Evolutionary conservation across 2,797 vertebrate genomes (phyloP).

Genomic region (Pogoniulus pusillus): DNA sequence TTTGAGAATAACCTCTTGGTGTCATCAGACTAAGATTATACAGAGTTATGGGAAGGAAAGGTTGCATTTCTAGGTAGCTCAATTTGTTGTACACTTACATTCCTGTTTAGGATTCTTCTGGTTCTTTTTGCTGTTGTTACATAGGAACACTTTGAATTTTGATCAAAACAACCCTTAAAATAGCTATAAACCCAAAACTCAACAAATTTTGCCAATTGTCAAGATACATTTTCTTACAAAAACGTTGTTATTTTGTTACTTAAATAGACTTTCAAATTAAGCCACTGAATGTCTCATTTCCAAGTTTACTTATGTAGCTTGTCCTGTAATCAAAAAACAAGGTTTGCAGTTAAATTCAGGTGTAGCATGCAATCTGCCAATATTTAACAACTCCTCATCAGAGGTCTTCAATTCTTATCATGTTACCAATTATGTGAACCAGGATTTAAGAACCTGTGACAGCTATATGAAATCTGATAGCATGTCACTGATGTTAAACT

Average conservation of each 20-base stretch:
- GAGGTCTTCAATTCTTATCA: not conserved
- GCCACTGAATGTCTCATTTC: not conserved
- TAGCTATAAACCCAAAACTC: not conserved
- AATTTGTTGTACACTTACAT: not conserved
- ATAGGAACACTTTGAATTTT: not conserved
- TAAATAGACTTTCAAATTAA: not conserved
- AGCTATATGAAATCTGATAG: not conserved
- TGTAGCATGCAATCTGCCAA: not conserved
- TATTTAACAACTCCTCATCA: not conserved
- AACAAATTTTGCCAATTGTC: not conserved
- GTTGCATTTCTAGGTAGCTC: not conserved
- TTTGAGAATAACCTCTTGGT: not conserved
- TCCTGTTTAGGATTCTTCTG: not conserved
- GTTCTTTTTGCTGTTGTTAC: not conserved
- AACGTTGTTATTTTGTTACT: not conserved
- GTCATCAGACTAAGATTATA: not conserved
- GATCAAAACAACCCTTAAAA: not conserved
- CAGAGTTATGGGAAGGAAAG: not conserved
- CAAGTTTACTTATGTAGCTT: not conserved
- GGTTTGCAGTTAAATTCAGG: not conserved
- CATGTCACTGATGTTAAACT: not conserved
- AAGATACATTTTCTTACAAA: not conserved
- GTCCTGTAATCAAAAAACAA: not conserved
- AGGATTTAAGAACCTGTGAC: not conserved
- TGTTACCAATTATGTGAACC: not conserved